Evolutionary conservation across 2,888 invertebrate species (phyloP).

Genomic region (Pseudococcus longispinus): DNA sequence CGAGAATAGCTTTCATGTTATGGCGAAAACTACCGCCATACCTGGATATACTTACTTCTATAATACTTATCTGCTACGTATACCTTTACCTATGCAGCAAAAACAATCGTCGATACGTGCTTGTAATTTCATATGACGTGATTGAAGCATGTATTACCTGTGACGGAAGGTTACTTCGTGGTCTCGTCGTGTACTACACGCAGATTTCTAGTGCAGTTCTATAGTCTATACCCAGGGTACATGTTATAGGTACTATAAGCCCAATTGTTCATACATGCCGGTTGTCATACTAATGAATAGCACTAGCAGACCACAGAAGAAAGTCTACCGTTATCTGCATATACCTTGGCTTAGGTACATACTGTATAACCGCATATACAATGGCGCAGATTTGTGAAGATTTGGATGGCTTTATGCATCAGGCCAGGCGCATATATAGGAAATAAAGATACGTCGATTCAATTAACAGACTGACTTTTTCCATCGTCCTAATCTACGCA

Average conservation of each 20-base stretch:
- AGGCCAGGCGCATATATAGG: not conserved
- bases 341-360: not conserved
- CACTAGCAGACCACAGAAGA: not conserved
- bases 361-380: not conserved
- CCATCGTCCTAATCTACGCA: not conserved
- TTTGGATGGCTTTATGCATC: not conserved
- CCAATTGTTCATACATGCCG: not conserved
- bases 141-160: conserved; percentile 10
- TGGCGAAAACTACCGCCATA: not conserved
- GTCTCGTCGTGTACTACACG: not conserved
- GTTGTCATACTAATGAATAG: conserved; percentile 11
- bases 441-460: not conserved
- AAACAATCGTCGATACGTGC: conserved; percentile 21
- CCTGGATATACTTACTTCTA: not conserved
- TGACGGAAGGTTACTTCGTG: conserved; percentile 11
- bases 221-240: not conserved
- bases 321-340: conserved; percentile 3
- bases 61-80: no score
- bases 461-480: not conserved
- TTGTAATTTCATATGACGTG: conserved; percentile 1
- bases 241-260: no score
- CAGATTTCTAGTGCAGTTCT: not conserved
- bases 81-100: not conserved
- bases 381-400: not conserved
- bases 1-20: not conserved